A percentile compares a stretch with the other conserved stretches of the same genome.
Evolutionary conservation across 2,113 vertebrate genomes (phyloP).

Genomic region (Pygoscelis adeliae): DNA sequence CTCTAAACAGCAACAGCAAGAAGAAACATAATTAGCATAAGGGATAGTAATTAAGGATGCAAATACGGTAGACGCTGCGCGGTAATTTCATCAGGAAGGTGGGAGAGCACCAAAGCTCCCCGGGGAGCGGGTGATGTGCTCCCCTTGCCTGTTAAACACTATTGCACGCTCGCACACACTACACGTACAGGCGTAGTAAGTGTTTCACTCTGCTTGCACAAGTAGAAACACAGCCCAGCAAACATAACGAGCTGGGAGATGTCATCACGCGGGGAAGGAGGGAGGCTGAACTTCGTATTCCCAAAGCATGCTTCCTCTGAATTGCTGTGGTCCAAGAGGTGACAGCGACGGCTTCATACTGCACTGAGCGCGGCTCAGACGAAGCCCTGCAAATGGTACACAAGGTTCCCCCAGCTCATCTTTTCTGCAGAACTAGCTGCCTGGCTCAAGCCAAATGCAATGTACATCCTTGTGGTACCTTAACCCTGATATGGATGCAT

Average conservation of each 20-base stretch:
- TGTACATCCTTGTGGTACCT: background rate
- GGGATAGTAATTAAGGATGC: background rate
- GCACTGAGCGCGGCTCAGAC: background rate
- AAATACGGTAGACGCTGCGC: background rate
- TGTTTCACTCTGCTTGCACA: background rate
- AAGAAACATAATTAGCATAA: background rate
- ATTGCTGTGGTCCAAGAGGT: background rate
- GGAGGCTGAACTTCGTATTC: background rate
- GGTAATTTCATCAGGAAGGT: background rate
- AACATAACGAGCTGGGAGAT: background rate
- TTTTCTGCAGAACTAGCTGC: background rate
- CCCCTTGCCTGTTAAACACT: background rate
- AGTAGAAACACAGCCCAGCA: background rate
- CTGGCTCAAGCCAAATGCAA: background rate
- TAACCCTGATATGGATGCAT: background rate
- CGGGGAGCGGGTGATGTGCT: fast-evolving
- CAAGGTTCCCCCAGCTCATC: background rate
- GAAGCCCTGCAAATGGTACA: background rate
- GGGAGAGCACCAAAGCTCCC: background rate
- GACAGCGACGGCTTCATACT: background rate
- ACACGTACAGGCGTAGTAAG: fast-evolving
- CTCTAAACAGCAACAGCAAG: background rate
- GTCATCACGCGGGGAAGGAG: background rate
- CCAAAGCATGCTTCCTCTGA: background rate
- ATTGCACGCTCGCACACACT: fast-evolving